Evolutionary conservation across 1,140 invertebrate genomes (phyloP), one percentile per base, ranked within the genome.

Genomic region (Philaenus spumarius): DNA sequence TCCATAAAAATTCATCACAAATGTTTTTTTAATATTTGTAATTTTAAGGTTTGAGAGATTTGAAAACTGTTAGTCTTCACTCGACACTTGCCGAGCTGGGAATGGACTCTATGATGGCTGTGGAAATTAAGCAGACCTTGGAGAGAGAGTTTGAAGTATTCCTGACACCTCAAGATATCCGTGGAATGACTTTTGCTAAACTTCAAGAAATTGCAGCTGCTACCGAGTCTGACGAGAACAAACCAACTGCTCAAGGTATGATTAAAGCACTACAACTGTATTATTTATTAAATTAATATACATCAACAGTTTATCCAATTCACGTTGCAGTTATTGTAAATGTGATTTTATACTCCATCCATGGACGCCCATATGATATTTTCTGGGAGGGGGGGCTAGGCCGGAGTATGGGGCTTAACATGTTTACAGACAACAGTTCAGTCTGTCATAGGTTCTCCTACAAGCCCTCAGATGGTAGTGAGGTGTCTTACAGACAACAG

Each of bases 111-210:
- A 80, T 90, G 71, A 90, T 90, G 86, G 84, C 82, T 15, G 83
- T 89, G 0, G 87, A 91, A 71, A 87, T 93, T 58, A 90, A 93
- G 66, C 89, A 93, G 71, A 86, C 85, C 0, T 71, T 93, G 4
- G 90, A 93, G 69, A 74, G 88, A 68, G 86, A 90, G 68, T 90
- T 85, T 72, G 88, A 92, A 69, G 71, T 92, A 35, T 79, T 83
- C 64, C 72, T 93, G 5, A 82, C 87, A 0, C 85, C 87, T 50
- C 83, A 88, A 67, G 89, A 93, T 66, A 86, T 94, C 51, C 78
- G 90, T 55, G 77, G 71, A 15, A 65, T 86, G 34, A 79, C 73
- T 11, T 68, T 80, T 20, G 68, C 67, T 17, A 76, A 70, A 73
- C 69, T 90, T 0, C 69, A 76, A 43, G 74, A 77, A 40, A 73